These are phyloP conservation scores for Pristionchus arcanus DNA, from an alignment of 2,888 invertebrate genomes.

Conservation along the genomic window DNA sequence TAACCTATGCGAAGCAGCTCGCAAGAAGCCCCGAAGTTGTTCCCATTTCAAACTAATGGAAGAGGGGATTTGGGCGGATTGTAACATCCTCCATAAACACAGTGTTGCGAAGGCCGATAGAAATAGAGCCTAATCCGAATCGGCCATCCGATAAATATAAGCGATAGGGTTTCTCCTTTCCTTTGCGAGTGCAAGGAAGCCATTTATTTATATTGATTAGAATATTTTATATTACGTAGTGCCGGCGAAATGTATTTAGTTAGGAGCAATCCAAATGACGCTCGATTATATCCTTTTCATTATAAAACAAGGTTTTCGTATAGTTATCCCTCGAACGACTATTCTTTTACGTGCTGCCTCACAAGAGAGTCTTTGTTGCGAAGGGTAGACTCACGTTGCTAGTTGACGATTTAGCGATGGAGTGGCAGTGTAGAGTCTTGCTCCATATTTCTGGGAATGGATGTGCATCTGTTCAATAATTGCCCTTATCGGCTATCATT, in stretches of 20 bases:
- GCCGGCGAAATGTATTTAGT: not conserved
- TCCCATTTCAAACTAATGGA: not conserved
- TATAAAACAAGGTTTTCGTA: no score
- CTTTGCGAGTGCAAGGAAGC: not conserved
- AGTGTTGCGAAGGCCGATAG: not conserved
- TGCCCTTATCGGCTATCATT: no score
- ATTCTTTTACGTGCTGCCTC: not conserved
- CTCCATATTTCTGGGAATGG: not conserved
- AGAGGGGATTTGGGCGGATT: not conserved
- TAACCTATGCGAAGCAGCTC: not conserved
- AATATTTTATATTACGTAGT: no score
- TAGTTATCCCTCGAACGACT: no score
- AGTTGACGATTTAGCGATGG: not conserved
- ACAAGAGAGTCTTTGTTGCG: not conserved
- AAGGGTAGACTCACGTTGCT: not conserved
- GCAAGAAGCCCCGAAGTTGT: not conserved
- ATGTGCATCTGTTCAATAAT: no score
- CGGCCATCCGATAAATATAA: not conserved
- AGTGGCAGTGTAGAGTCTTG: not conserved
- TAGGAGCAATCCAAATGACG: no score
- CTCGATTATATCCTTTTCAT: no score
- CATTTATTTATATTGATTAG: not conserved
- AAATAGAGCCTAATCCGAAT: conserved; percentile 7
- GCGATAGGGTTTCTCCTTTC: not conserved
- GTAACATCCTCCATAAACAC: not conserved